Evolutionary conservation across 2,113 vertebrate species (phyloP).

Genomic region (Haliaeetus leucogaster): DNA sequence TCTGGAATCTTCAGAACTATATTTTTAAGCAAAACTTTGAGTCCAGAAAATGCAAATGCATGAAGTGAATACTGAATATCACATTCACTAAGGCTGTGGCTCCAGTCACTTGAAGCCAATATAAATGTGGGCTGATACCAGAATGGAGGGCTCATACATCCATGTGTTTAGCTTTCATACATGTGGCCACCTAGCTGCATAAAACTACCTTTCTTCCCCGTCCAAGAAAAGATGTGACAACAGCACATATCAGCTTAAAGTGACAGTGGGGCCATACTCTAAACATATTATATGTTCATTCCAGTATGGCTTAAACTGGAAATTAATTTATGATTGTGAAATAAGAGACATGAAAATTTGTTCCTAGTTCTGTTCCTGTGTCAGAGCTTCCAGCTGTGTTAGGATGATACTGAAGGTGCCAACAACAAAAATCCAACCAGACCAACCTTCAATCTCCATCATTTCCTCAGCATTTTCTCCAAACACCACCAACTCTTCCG

Average conservation of each 20-base stretch:
- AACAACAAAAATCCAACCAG: background rate
- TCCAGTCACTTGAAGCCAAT: background rate
- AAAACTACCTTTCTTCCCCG: background rate
- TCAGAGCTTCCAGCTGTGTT: background rate
- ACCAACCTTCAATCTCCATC: background rate
- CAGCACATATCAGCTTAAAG: background rate
- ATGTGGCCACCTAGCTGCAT: background rate
- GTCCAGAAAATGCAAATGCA: background rate
- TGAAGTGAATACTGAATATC: background rate
- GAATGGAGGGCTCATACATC: fast-evolving
- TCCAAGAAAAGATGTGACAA: background rate
- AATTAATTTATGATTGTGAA: background rate
- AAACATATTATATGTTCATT: background rate
- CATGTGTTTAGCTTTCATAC: background rate
- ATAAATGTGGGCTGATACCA: background rate
- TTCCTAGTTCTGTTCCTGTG: background rate
- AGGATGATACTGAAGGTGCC: background rate
- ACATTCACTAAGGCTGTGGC: background rate
- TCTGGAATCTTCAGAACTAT: background rate
- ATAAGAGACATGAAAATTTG: background rate
- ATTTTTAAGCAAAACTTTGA: background rate
- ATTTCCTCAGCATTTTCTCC: background rate
- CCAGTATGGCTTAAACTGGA: background rate
- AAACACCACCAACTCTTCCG: background rate
- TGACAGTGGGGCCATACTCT: background rate